These are phyloP conservation scores for Anseranas semipalmata DNA, from an alignment of 2,113 vertebrate genomes.

Conservation along the genomic window DNA sequence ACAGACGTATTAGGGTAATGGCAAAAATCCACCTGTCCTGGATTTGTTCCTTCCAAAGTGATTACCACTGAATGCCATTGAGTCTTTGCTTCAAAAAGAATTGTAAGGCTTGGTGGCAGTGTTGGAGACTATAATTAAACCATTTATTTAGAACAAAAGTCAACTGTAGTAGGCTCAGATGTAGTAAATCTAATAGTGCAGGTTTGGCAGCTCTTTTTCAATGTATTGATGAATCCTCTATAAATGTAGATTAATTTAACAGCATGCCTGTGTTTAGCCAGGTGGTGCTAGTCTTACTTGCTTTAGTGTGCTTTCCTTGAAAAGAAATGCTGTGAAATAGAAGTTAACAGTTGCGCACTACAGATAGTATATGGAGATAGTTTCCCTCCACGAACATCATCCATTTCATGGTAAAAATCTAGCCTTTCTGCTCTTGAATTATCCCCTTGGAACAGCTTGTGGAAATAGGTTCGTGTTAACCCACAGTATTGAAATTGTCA, in stretches of 20 bases:
- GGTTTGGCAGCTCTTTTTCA: not conserved
- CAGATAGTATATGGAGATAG: not conserved
- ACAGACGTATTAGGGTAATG: not conserved
- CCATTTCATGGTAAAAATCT: not conserved
- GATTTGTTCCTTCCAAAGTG: not conserved
- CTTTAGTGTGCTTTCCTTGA: not conserved
- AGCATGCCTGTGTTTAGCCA: not conserved
- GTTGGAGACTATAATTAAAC: not conserved
- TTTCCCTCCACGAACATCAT: not conserved
- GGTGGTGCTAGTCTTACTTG: not conserved
- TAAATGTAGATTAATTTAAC: not conserved
- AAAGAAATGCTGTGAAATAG: not conserved
- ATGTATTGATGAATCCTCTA: not conserved
- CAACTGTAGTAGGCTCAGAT: not conserved
- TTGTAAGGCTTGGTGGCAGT: not conserved
- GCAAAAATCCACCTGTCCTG: not conserved
- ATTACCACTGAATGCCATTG: not conserved
- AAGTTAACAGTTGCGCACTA: not conserved
- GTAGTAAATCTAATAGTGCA: not conserved
- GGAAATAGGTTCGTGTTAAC: not conserved
- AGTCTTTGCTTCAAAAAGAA: not conserved
- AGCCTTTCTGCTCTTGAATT: not conserved
- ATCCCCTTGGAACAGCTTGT: not conserved
- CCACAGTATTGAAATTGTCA: not conserved
- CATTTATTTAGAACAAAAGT: not conserved